Conservation (phyloP, 2,113 vertebrate species). For the Cyphomyrus discorhynchus region DNA sequence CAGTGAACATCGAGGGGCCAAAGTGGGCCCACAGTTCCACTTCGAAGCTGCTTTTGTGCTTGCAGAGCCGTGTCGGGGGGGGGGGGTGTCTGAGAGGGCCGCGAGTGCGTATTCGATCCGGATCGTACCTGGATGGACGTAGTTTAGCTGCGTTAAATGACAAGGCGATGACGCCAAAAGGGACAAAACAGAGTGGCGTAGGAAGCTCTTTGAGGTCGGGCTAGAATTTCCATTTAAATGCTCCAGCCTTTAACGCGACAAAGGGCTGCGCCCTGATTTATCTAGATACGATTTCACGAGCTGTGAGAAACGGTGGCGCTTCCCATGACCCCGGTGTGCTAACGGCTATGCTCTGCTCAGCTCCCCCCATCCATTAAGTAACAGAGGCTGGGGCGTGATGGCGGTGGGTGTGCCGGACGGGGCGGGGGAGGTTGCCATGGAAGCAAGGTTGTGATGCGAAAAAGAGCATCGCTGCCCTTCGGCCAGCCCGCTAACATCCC, state of each 20-base stretch:
- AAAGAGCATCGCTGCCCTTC: slow-evolving; percentile 25
- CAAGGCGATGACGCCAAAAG: not conserved
- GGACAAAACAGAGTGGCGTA: not conserved
- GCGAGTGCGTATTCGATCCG: not conserved
- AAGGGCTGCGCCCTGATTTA: slow-evolving; percentile 36
- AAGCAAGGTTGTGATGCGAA: slow-evolving; percentile 24
- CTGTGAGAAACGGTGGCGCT: slow-evolving; percentile 36
- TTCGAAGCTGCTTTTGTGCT: not conserved
- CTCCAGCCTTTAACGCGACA: slow-evolving; percentile 28
- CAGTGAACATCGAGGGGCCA: not conserved
- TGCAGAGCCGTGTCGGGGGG: not conserved
- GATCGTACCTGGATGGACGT: slow-evolving; percentile 9
- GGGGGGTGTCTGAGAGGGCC: not conserved
- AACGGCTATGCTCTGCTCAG: slow-evolving; percentile 2
- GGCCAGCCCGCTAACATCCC: slow-evolving; percentile 26
- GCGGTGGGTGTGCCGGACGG: slow-evolving; percentile 9
- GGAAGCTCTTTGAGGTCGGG: slow-evolving; percentile 31
- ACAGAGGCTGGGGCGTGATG: not conserved
- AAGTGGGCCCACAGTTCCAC: not conserved
- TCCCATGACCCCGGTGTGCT: slow-evolving; percentile 55
- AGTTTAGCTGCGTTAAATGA: not conserved
- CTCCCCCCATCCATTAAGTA: slow-evolving; percentile 33
- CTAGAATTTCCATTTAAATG: slow-evolving; percentile 39
- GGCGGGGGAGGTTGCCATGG: slow-evolving; percentile 39
- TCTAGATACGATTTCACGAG: slow-evolving; percentile 44